These are phyloP conservation scores for Dolichomitus sp. DNA, from an alignment of 2,888 invertebrate species.

Conservation along the genomic window DNA sequence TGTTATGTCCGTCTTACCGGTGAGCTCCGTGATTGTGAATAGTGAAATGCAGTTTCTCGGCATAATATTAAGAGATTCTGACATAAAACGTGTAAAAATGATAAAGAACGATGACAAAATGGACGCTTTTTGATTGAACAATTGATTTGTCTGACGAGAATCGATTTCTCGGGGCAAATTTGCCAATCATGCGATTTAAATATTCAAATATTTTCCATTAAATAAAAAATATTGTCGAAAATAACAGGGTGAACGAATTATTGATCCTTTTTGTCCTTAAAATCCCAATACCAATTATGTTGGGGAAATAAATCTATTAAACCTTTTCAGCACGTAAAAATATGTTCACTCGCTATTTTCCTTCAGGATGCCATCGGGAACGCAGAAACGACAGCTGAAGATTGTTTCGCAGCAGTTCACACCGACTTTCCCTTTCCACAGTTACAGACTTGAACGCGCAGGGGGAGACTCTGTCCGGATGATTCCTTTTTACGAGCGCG, in stretches of 20 bases:
- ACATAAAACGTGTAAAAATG: conserved; percentile 49
- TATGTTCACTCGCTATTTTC: background rate
- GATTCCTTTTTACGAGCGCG: conserved; percentile 80
- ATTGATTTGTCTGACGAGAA: conserved; percentile 43
- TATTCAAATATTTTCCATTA: conserved; percentile 85
- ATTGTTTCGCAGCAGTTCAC: conserved; percentile 12
- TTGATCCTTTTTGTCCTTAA: background rate
- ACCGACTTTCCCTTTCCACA: conserved; percentile 2
- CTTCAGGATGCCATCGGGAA: background rate
- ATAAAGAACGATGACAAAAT: conserved; percentile 22
- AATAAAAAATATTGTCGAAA: conserved; percentile 73
- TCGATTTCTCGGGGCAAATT: conserved; percentile 35
- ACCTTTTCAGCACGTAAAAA: background rate
- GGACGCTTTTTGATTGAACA: conserved; percentile 33
- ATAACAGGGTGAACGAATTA: conserved; percentile 24
- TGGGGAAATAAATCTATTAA: background rate
- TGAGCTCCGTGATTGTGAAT: background rate
- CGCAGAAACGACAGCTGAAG: background rate
- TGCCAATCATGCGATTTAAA: conserved; percentile 75
- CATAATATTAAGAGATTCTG: background rate
- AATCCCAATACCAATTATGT: background rate
- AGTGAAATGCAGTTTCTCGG: conserved; percentile 7
- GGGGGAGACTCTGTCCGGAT: conserved; percentile 21
- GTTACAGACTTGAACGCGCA: conserved; percentile 20
- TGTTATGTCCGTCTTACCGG: background rate